phyloP scores from a whole-genome alignment of 2,888 invertebrate species.

The Melipona bicolor region DNA sequence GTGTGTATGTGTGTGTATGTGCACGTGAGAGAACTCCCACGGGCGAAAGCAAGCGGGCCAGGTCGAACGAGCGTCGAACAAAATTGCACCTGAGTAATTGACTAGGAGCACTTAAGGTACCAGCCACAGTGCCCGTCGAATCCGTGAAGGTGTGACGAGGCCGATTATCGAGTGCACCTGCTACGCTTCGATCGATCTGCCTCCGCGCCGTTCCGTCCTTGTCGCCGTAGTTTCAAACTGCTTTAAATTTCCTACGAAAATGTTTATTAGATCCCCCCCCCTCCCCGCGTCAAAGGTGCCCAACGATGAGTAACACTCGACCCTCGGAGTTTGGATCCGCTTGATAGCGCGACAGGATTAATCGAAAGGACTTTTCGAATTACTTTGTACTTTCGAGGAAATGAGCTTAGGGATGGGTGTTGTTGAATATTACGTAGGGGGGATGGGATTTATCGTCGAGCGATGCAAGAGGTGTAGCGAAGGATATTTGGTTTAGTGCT shows the following conservation, averaged over 20 bases:
- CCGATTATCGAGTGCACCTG: conserved; percentile 71
- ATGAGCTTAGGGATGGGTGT: not conserved
- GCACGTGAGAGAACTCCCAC: conserved; percentile 5
- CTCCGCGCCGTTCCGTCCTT: not conserved
- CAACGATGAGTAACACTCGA: not conserved
- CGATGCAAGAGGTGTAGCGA: not conserved
- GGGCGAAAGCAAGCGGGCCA: conserved; percentile 45
- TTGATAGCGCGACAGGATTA: not conserved
- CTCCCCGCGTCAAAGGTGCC: conserved; percentile 42
- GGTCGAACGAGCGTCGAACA: conserved; percentile 44
- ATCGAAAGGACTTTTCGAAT: not conserved
- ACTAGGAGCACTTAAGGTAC: conserved; percentile 62
- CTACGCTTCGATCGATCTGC: conserved; percentile 62
- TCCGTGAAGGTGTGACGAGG: conserved; percentile 62
- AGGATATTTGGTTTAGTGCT: too few species aligned
- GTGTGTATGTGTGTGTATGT: too few species aligned
- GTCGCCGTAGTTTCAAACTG: conserved; percentile 19
- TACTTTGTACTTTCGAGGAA: not conserved
- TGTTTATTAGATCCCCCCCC: conserved; percentile 59
- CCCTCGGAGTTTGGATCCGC: not conserved
- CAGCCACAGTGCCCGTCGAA: conserved; percentile 47
- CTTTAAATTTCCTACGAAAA: conserved; percentile 60
- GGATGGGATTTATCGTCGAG: not conserved
- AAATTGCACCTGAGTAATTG: conserved; percentile 74
- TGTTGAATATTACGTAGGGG: not conserved